A percentile compares a stretch with the other conserved stretches of the same genome.
Evolutionary conservation across 2,113 vertebrate species (phyloP).

Genomic region (Nesogale talazaci): DNA sequence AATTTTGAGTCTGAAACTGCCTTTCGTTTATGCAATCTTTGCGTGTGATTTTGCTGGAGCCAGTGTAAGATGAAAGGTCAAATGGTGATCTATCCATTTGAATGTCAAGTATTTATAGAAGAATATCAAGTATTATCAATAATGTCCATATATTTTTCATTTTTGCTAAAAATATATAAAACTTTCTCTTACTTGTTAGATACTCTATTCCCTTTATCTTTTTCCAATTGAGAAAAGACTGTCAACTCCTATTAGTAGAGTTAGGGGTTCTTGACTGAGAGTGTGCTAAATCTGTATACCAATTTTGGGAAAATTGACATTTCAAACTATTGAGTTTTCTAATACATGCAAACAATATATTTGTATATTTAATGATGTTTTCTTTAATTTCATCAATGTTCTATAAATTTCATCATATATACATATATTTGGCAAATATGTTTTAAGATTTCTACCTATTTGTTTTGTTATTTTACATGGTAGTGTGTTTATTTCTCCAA

Average conservation of each 20-base stretch:
- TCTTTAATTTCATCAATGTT: background rate
- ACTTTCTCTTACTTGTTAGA: background rate
- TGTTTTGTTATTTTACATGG: background rate
- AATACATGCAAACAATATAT: too few relatives aligned
- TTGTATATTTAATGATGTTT: too few relatives aligned
- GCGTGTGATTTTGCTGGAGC: too few relatives aligned
- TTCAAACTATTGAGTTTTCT: slow-evolving; percentile 15
- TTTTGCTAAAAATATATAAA: background rate
- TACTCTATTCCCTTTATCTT: background rate
- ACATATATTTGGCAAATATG: background rate
- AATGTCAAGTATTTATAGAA: too few relatives aligned
- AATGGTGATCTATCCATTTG: too few relatives aligned
- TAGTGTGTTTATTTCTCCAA: background rate
- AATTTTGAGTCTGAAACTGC: too few relatives aligned
- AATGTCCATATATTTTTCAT: background rate
- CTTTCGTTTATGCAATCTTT: too few relatives aligned
- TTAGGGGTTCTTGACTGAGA: background rate
- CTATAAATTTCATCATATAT: background rate
- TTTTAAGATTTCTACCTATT: background rate
- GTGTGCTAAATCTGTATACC: background rate
- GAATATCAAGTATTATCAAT: background rate
- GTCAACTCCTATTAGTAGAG: background rate
- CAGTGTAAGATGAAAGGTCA: too few relatives aligned
- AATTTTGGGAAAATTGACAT: background rate
- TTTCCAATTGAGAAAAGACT: background rate